These are phyloP conservation scores for Platalea minor DNA, from an alignment of 2,797 vertebrate genomes.

Conservation along the genomic window DNA sequence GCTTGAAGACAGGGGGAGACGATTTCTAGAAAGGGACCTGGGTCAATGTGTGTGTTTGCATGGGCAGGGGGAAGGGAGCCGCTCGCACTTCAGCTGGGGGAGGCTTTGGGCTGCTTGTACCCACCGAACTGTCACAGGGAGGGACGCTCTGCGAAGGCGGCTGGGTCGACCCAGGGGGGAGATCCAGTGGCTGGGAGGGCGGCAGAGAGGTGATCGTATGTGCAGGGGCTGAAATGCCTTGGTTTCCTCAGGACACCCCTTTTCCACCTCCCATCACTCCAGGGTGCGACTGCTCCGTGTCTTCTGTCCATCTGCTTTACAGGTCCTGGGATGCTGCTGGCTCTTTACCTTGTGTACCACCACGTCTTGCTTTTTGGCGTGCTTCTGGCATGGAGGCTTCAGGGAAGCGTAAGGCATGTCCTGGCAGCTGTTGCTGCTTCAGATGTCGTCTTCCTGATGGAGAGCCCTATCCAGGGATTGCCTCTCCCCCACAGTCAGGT, in stretches of 20 bases:
- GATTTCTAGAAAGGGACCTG: not conserved
- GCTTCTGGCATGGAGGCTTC: not conserved
- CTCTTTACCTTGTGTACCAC: rapidly evolving
- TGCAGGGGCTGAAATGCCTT: not conserved
- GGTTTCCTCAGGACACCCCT: not conserved
- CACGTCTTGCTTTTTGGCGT: rapidly evolving
- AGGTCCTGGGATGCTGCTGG: not conserved
- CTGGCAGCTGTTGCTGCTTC: not conserved
- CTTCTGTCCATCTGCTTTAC: not conserved
- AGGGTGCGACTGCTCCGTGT: rapidly evolving
- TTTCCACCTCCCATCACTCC: not conserved
- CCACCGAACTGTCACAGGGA: not conserved
- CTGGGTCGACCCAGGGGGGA: not conserved
- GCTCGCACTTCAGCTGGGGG: not conserved
- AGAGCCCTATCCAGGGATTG: not conserved
- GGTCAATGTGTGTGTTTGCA: not conserved
- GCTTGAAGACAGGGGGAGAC: not conserved
- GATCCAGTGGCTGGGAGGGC: not conserved
- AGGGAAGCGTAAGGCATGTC: not conserved
- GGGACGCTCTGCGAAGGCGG: not conserved
- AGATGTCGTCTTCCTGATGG: not conserved
- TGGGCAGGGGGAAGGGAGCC: not conserved
- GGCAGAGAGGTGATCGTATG: not conserved
- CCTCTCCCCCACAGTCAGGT: not conserved
- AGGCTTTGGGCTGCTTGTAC: not conserved